Conservation (phyloP, 2,797 vertebrate species). For the Etheostoma perlongum region DNA sequence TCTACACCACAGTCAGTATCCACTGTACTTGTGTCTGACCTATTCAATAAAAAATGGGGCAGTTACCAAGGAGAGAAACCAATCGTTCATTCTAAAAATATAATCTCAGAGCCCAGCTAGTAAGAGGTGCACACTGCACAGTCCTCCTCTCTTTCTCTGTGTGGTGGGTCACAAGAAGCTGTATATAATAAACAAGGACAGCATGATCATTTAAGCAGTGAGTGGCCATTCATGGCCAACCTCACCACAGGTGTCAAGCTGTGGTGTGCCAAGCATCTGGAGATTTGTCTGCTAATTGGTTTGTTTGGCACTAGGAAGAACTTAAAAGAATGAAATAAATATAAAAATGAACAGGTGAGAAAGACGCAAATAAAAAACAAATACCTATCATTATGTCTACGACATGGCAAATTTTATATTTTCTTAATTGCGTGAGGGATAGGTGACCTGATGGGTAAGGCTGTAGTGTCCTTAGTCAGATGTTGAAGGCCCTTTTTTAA, state of each 20-base stretch:
- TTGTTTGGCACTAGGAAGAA: constrained; percentile 36
- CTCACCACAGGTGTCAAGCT: constrained; percentile 25
- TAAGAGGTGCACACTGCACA: constrained; percentile 11
- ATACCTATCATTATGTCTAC: background rate
- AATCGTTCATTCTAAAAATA: constrained; percentile 70
- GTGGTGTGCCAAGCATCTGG: constrained; percentile 25
- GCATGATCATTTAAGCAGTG: constrained; percentile 47
- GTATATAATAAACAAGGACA: constrained; percentile 49
- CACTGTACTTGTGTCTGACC: constrained; percentile 42
- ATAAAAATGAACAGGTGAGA: background rate
- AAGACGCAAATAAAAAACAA: background rate
- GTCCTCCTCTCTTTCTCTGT: constrained; percentile 22
- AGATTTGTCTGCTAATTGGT: constrained; percentile 51
- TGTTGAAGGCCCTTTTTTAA: constrained; percentile 20
- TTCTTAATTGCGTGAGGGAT: background rate
- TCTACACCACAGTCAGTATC: constrained; percentile 12
- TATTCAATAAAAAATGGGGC: constrained; percentile 52
- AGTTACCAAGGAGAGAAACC: constrained; percentile 60
- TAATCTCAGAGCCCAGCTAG: constrained; percentile 32
- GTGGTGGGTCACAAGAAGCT: constrained; percentile 28
- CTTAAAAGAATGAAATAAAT: background rate
- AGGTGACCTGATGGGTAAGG: background rate
- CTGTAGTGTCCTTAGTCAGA: constrained; percentile 17
- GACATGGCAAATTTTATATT: background rate
- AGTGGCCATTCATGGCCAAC: constrained; percentile 38